Evolutionary conservation across 2,888 invertebrate genomes (phyloP).

Genomic region (Agriopis leucophaearia): DNA sequence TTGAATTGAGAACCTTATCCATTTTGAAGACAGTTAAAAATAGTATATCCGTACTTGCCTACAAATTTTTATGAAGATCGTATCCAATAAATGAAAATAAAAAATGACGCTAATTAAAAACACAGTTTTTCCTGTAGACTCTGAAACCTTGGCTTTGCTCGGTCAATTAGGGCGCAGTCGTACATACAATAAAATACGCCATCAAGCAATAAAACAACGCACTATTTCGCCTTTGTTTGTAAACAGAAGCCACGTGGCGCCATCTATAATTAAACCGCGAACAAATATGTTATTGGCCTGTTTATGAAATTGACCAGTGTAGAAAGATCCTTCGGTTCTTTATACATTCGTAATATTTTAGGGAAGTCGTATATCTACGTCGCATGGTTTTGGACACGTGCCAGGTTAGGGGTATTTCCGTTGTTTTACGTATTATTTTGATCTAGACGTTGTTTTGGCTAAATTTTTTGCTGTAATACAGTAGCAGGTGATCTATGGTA

Average conservation of each 20-base stretch:
- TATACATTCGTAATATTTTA: conserved; percentile 10
- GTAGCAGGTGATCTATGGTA: too few species aligned
- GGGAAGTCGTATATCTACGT: conserved; percentile 21
- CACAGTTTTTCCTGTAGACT: too few species aligned
- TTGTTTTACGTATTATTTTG: conserved; percentile 18
- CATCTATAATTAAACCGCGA: conserved; percentile 44
- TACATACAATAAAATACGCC: too few species aligned
- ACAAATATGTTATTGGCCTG: conserved; percentile 50
- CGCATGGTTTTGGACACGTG: conserved; percentile 17
- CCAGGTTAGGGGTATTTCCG: conserved; percentile 24
- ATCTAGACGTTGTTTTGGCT: conserved; percentile 18
- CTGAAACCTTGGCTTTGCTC: too few species aligned
- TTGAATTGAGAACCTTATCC: too few species aligned
- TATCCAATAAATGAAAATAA: too few species aligned
- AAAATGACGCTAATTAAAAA: too few species aligned
- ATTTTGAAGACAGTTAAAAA: too few species aligned
- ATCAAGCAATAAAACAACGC: conserved; percentile 16
- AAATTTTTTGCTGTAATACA: too few species aligned
- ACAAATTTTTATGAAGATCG: neutral
- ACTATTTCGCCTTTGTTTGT: conserved; percentile 43
- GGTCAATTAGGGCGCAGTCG: neutral
- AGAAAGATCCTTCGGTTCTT: conserved; percentile 27
- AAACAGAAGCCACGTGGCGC: conserved; percentile 52
- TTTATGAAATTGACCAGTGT: conserved; percentile 31
- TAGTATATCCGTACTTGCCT: too few species aligned